Evolutionary conservation across 2,113 vertebrate genomes (phyloP), one percentile per base, ranked within the genome.

Genomic region (Lucifuga dentata): DNA sequence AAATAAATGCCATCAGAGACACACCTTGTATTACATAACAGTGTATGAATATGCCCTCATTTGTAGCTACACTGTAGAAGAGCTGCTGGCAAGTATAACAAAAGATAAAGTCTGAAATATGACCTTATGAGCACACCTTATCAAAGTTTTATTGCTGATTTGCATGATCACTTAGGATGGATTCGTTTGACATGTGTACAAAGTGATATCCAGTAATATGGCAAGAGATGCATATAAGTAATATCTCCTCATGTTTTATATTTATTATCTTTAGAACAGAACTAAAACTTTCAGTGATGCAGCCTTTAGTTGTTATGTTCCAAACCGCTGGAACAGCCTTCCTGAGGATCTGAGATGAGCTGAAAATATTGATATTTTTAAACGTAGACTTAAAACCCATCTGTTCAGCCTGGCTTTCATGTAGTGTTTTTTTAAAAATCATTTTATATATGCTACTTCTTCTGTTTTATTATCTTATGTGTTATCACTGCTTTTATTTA

Each of bases 21-120:
- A 88, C 87, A 36, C 84, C 82, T 76, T 32, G 2, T 45, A 20
- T 85, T 71, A 65, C 53, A 49, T 68, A 90, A 88, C 46, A 20
- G 53, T 2, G 16, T 3, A 21, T 3, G 3, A 48, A 80, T 61
- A 78, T 56, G 33, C 24, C 63, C 60, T 61, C 3, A 39, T 69
- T 79, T 69, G 40, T 32, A 83, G 74, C 50, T 52, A 26, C 20
- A 2, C 13, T 44, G 53, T 59, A 68, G 19, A 35, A 26, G 6
- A 66, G 26, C 36, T 0, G 13, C 36, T 38, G 44, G 53, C 2
- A 0, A 43, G 46, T 32, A 38, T 57, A 39, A 88, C 73, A 85
- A 74, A 80, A 74, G 73, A 80, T 85, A 71, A 81, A 62, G 76
- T 57, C 67, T 16, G 66, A 51, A 57, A 79, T 49, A 68, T 48